Evolutionary conservation across 2,888 invertebrate genomes (phyloP).

Genomic region (Pteria penguin): DNA sequence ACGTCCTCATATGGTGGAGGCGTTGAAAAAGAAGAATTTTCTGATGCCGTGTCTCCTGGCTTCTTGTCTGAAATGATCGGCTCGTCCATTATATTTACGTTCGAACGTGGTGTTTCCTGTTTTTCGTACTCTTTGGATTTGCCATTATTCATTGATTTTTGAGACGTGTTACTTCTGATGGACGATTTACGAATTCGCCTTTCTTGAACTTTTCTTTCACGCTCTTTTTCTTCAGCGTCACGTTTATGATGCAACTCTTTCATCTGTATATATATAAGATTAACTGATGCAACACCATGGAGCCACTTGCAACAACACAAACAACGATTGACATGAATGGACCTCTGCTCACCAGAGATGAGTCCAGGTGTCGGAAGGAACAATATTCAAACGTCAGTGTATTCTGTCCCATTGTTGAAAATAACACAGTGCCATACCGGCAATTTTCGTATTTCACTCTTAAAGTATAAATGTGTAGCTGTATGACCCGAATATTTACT

Average conservation of each 20-base stretch:
- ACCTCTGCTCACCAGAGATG: no score
- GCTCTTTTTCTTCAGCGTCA: not conserved
- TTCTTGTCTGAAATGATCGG: not conserved
- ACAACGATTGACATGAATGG: no score
- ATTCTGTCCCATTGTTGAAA: no score
- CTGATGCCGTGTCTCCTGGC: not conserved
- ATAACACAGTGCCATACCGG: no score
- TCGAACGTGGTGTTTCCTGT: not conserved
- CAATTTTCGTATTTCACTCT: no score
- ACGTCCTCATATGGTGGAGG: conserved; percentile 14
- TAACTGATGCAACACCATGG: no score
- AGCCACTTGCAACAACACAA: no score
- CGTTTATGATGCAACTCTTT: not conserved
- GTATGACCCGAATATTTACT: no score
- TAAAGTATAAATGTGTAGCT: no score
- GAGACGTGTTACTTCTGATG: not conserved
- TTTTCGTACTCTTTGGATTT: not conserved
- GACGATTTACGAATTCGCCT: not conserved
- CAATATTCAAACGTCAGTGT: no score
- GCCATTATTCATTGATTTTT: not conserved
- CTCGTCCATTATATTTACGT: no score
- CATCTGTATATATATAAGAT: not conserved
- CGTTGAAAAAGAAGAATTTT: not conserved
- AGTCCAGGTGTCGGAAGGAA: no score
- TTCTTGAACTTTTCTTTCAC: not conserved